Evolutionary conservation across 2,797 vertebrate species (phyloP), one percentile per base, ranked within the genome.

Genomic region (Erpetoichthys calabaricus): DNA sequence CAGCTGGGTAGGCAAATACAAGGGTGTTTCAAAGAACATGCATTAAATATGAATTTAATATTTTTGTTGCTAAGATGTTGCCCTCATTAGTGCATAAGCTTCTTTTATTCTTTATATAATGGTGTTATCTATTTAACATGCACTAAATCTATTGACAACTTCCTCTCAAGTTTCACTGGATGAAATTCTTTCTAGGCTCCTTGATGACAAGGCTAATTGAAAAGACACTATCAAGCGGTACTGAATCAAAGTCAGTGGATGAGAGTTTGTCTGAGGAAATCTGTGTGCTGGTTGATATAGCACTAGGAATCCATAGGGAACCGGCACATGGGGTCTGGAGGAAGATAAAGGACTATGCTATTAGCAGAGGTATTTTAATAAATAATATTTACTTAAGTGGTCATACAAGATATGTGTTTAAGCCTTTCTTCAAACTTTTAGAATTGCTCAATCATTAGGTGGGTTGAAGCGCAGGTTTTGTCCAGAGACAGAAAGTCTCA

Each of bases 271-370:
- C 68, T 45, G 81, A 85, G 53, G 83, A 88, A 42, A 82, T 68
- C 63, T 68, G 63, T 62, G 76, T 66, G 53, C 73, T 89, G 63
- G 61, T 89, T 47, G 85, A 88, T 7, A 68, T 89, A 58, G 82
- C 83, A 0, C 70, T 87, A 49, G 86, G 86, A 44, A 74, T 77
- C 42, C 68, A 74, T 3, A 70, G 78, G 63, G 85, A 83, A 63
- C 66, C 75, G 41, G 83, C 85, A 50, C 65, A 73, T 7, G 64
- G 66, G 45, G 70, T 89, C 57, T 84, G 83, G 84, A 79, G 66
- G 67, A 85, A 78, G 66, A 82, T 89, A 83, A 83, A 86, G 72
- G 85, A 84, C 57, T 85, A 82, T 7, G 80, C 83, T 9, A 71
- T 70, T 4, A 79, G 74, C 64, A 80, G 80, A 77, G 86, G 86